Evolutionary conservation across 1,140 invertebrate species (phyloP), one percentile per base, ranked within the genome.

Genomic region (Drosophila triauraria): DNA sequence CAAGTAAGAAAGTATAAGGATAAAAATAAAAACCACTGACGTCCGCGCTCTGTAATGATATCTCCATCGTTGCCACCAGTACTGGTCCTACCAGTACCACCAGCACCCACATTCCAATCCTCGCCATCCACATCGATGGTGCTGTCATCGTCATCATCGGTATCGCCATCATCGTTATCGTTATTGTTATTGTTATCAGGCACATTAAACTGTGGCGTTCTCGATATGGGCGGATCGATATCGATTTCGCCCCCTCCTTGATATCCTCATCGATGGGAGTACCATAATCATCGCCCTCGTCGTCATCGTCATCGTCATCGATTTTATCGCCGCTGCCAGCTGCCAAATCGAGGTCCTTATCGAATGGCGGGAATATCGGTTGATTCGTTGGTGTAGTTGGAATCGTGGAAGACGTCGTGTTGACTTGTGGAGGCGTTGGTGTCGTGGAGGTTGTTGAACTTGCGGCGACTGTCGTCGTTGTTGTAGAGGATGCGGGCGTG

Each of bases 1-100:
- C 10, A 40, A 60, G 72, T 70, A 75, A 65, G 32, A 75, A 75
- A 57, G 51, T 64, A 67, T 63, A 84, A 71, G 53, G 30, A 13
- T 58, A 59, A 72, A 82, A 79, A 71, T 65, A 82, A 78, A 91
- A 84, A 81, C 68, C 72, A 91, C 90, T 91, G 90, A 91, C 90
- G 64, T 84, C 69, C 79, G 51, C 46, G 54, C 80, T 79, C 44
- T 70, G 63, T 32, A 23, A 68, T 27, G 40, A 50, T 63, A 44
- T 46, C 58, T 50, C 75, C 75, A 77, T 59, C 75, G 74, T 38
- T 61, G 75, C 40, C 56, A 75, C 72, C 54, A 9, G 30, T 57
- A 71, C 65, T 70, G 59, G 60, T 65, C 13, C 9, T 46, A 38
- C 17, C 53, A 80, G 50, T n/a, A 74, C 59, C 15, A 75, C 50